Conservation (phyloP, 2,797 vertebrate genomes). For the Gouania willdenowi region DNA sequence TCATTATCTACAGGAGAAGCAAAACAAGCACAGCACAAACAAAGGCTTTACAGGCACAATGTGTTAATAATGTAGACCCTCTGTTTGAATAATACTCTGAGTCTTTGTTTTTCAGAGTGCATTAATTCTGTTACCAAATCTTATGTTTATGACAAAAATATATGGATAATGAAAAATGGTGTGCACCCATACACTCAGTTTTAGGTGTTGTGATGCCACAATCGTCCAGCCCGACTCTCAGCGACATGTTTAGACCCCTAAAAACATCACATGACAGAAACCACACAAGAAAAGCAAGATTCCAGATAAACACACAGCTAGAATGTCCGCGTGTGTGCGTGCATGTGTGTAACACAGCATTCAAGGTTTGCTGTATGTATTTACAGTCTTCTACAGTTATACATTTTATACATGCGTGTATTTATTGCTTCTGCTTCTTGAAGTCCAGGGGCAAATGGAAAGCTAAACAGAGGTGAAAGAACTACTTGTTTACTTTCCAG, state of each 20-base stretch:
- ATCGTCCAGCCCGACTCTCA: constrained; percentile 8
- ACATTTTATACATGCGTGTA: constrained; percentile 31
- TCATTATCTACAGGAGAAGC: no score
- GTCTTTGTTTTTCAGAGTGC: no score
- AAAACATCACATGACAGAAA: constrained; percentile 34
- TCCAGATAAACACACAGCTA: constrained; percentile 36
- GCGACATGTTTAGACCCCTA: constrained; percentile 29
- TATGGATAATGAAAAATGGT: constrained; percentile 11
- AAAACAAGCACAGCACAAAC: no score
- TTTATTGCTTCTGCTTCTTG: constrained; percentile 52
- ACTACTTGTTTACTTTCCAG: constrained; percentile 39
- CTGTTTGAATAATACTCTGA: no score
- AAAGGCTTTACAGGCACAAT: no score
- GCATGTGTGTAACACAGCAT: constrained; percentile 3
- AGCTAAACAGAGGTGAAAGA: constrained; percentile 76
- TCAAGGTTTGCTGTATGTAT: constrained; percentile 31
- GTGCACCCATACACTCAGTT: constrained; percentile 9
- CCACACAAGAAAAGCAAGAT: constrained; percentile 45
- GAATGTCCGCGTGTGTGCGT: background rate
- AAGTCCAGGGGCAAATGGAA: constrained; percentile 38
- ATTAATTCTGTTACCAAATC: background rate
- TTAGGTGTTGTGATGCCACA: background rate
- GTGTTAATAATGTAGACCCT: no score
- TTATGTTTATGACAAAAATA: constrained; percentile 8
- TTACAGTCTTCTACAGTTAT: constrained; percentile 50